A percentile compares a stretch with the other conserved stretches of the same genome.
phyloP scores from a whole-genome alignment of 2,888 invertebrate genomes.

The Mesorhabditis sp. region DNA sequence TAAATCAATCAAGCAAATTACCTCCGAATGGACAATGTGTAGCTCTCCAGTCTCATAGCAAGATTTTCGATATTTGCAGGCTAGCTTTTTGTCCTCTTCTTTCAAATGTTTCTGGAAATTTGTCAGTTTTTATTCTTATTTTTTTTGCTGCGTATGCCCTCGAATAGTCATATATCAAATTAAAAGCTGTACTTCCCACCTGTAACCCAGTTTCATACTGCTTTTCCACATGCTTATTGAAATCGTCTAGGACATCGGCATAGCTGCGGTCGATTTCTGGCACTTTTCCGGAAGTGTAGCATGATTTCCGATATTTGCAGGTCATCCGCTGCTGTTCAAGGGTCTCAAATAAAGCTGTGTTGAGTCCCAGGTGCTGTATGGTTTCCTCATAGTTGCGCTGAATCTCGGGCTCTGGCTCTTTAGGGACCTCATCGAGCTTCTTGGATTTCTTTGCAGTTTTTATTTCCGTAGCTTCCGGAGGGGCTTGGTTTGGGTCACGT shows the following conservation, averaged over 20 bases:
- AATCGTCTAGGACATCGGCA: constrained; percentile 5
- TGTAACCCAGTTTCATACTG: constrained; percentile 11
- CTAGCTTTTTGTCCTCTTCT: constrained; percentile 30
- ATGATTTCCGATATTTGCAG: constrained; percentile 48
- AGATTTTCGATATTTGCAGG: constrained; percentile 49
- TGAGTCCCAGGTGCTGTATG: not conserved
- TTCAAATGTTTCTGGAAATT: constrained; percentile 5
- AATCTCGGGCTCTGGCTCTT: not conserved
- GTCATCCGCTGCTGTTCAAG: constrained; percentile 36
- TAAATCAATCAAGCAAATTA: not conserved
- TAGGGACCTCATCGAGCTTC: not conserved
- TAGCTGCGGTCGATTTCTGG: not conserved
- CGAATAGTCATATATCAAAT: no score
- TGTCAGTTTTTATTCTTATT: not conserved
- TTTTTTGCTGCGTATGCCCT: constrained; percentile 1
- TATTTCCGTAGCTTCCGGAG: not conserved
- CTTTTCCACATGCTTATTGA: constrained; percentile 16
- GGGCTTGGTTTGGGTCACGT: no score
- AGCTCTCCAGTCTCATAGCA: constrained; percentile 44
- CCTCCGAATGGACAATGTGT: constrained; percentile 1
- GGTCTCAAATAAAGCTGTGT: not conserved
- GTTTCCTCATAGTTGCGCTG: not conserved
- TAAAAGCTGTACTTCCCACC: constrained; percentile 5
- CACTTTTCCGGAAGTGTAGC: constrained; percentile 46
- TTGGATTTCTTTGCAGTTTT: not conserved